These are phyloP conservation scores for Apteryx owenii DNA, from an alignment of 2,113 vertebrate species.

Conservation along the genomic window DNA sequence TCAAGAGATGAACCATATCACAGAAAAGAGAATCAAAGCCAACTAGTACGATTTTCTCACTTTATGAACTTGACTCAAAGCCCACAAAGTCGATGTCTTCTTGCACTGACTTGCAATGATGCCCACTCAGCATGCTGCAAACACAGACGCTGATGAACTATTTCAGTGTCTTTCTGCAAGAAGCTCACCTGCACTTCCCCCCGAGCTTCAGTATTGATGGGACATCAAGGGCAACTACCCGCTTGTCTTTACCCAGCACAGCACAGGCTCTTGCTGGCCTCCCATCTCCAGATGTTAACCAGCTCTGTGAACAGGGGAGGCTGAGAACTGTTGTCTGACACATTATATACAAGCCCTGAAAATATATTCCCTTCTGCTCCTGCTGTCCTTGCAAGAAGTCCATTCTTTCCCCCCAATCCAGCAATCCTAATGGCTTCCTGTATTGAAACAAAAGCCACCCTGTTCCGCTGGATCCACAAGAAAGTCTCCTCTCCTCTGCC, in stretches of 20 bases:
- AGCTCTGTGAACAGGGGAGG: too few species aligned
- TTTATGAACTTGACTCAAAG: not conserved
- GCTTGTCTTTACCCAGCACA: too few species aligned
- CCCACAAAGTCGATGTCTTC: not conserved
- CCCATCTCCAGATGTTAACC: too few species aligned
- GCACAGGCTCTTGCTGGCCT: not conserved
- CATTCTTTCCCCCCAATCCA: not conserved
- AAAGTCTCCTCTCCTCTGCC: too few species aligned
- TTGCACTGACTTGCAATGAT: not conserved
- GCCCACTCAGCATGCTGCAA: not conserved
- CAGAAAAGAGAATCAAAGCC: not conserved
- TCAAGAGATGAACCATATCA: not conserved
- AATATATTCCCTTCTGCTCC: not conserved
- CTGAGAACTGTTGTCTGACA: accelerated
- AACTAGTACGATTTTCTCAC: too few species aligned
- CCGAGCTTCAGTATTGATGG: accelerated
- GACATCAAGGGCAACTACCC: not conserved
- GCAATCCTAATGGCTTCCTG: too few species aligned
- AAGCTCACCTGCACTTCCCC: not conserved
- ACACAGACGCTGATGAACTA: not conserved
- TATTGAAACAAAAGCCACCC: too few species aligned
- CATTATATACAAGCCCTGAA: not conserved
- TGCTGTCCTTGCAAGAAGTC: not conserved
- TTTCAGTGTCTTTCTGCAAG: not conserved
- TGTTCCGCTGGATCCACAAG: too few species aligned